A percentile compares a stretch with the other conserved stretches of the same genome.
These are phyloP conservation scores for Lampris incognitus DNA, from an alignment of 2,113 vertebrate genomes.

Conservation along the genomic window DNA sequence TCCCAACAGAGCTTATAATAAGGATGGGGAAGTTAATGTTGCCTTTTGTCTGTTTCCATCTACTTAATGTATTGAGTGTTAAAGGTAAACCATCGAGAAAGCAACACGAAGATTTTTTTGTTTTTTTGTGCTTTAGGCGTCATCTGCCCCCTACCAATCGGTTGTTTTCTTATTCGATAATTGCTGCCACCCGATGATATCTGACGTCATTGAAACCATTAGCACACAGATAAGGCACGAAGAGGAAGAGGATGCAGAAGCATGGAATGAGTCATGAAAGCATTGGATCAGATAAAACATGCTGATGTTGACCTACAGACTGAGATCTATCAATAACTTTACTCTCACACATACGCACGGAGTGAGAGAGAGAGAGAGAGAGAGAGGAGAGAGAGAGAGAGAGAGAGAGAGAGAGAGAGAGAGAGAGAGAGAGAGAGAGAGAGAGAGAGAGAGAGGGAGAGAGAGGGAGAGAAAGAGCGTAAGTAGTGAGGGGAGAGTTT, in stretches of 20 bases:
- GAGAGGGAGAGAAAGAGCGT: no score
- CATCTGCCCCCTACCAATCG: no score
- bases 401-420: no score
- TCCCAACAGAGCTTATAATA: no score
- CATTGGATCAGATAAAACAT: constrained; percentile 12
- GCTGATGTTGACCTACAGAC: constrained; percentile 29
- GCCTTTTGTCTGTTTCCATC: constrained; percentile 1
- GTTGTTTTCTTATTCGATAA: constrained; percentile 73
- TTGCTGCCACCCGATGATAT: constrained; percentile 77
- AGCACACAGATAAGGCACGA: constrained; percentile 51
- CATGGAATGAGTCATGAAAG: constrained; percentile 17
- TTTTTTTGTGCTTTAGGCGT: constrained; percentile 33
- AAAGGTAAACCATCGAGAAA: constrained; percentile 20
- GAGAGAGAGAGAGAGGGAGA: neutral
- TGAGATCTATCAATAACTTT: constrained; percentile 27
- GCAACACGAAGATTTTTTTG: constrained; percentile 22
- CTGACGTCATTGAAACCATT: constrained; percentile 63
- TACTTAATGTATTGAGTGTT: no score
- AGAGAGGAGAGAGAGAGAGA: neutral
- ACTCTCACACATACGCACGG: no score
- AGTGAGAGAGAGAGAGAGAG: no score
- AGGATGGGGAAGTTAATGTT: neutral
- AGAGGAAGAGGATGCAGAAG: constrained; percentile 30
- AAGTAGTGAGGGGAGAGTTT: no score
- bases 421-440: neutral